Base-by-base conservation (phyloP, 2,888 invertebrate species). In the Rhaphigaster nebulosa region DNA sequence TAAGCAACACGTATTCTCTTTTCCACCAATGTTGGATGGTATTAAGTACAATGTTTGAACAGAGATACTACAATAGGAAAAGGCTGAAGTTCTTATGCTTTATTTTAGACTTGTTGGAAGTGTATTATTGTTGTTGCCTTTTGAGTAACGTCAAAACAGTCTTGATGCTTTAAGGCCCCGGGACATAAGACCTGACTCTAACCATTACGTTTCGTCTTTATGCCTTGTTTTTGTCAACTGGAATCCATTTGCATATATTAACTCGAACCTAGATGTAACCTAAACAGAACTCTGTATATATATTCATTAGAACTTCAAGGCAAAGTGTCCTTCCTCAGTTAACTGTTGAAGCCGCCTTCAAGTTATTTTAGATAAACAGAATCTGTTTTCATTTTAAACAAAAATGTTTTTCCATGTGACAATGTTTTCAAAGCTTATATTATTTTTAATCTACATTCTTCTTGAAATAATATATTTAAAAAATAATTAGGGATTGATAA, bases 211-310 rank as follows among this genome's bases (percentile, higher is more conserved):
- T 65, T 29, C n/a, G 65, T 29, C 65, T 65, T 65, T 29, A 29
- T 29, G 65, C 29, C 65, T 65, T 65, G 65, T 65, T 65, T 29
- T 65, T 65, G 65, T 65, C 29, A 65, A 10, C 65, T 29, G 13
- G 65, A 65, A 65, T 65, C 65, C 65, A 65, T 65, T 65, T 65
- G 65, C n/a, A 65, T 65, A 10, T 15, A 65, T 65, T 65, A 65
- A 29, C 65, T 29, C 65, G 29, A 65, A 29, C 65, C 60, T 60
- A 10, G n/a, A 60, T 60, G 60, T 60, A 65, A n/a, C 13, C 70
- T 34, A 34, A 34, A 34, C 70, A 34, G 70, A 70, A 20, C 34
- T 70, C 13, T 70, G 20, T 70, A 70, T 34, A 34, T 29, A 65
- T 29, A 65, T 65, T n/a, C 65, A 65, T 65, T 65, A 65, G 29